Percentiles rank a stretch among this genome's conserved stretches.
Evolutionary conservation across 2,113 vertebrate genomes (phyloP).

Genomic region (Ameiurus melas): DNA sequence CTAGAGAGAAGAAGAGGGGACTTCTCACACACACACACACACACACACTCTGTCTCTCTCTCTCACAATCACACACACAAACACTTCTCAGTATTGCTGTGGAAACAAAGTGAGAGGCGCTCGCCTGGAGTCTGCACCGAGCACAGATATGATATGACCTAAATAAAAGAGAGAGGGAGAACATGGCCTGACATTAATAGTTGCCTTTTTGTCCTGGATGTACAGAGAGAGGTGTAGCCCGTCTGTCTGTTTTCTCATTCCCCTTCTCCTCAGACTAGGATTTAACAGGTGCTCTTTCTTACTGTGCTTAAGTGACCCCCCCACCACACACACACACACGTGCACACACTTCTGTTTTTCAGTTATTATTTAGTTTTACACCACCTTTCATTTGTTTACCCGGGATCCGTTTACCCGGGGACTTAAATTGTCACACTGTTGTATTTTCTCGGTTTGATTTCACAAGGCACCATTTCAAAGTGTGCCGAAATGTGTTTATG

Average conservation of each 20-base stretch:
- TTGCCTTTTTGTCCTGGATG: neutral
- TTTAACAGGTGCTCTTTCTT: neutral
- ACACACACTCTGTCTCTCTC: neutral
- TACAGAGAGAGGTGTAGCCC: constrained; percentile 41
- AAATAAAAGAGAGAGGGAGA: constrained; percentile 63
- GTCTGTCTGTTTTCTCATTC: neutral
- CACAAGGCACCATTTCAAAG: no score
- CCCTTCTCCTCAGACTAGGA: neutral
- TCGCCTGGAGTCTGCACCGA: constrained; percentile 56
- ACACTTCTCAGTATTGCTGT: constrained; percentile 49
- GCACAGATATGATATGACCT: constrained; percentile 69
- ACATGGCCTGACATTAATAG: constrained; percentile 1
- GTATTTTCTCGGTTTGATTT: no score
- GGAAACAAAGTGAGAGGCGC: constrained; percentile 55
- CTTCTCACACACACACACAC: neutral
- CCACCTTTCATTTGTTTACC: neutral
- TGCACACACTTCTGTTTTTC: neutral
- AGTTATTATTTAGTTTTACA: neutral
- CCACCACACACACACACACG: no score
- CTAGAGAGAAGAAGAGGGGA: constrained; percentile 11
- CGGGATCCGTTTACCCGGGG: no score
- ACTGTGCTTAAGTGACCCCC: neutral
- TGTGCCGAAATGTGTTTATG: no score
- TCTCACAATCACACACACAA: neutral
- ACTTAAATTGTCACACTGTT: no score